These are phyloP conservation scores for Pogona vitticeps DNA, from an alignment of 2,113 vertebrate genomes.

Conservation along the genomic window DNA sequence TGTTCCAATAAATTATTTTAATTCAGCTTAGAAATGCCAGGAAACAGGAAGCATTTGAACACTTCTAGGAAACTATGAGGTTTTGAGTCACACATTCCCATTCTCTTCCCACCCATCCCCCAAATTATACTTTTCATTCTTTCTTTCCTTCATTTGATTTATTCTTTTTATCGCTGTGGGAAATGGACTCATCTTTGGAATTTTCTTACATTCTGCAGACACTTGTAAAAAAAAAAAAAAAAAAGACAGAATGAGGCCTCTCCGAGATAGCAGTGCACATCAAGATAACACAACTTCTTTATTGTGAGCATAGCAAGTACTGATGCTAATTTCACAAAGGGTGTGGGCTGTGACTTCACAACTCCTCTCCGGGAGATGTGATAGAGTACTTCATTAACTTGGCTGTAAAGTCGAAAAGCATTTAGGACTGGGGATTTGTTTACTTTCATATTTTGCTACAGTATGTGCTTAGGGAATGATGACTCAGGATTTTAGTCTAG, in stretches of 20 bases:
- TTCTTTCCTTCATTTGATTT: constrained; percentile 43
- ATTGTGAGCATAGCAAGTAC: constrained; percentile 48
- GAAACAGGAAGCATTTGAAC: constrained; percentile 46
- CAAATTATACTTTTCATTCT: constrained; percentile 9
- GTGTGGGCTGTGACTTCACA: constrained; percentile 44
- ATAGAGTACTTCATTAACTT: not conserved
- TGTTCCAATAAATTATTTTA: constrained; percentile 28
- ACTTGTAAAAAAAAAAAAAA: constrained; percentile 63
- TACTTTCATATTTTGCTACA: constrained; percentile 44
- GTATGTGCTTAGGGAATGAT: not conserved
- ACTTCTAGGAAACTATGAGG: constrained; percentile 13
- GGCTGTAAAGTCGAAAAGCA: constrained; percentile 32
- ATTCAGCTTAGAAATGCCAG: constrained; percentile 55
- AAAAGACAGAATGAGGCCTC: constrained; percentile 59
- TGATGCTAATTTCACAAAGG: constrained; percentile 45
- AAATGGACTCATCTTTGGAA: constrained; percentile 63
- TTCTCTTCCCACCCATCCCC: not conserved
- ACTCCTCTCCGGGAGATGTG: constrained; percentile 40
- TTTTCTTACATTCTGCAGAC: constrained; percentile 46
- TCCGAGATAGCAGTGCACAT: constrained; percentile 54
- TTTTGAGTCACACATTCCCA: constrained; percentile 36
- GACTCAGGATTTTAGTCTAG: not conserved
- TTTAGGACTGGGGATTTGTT: not conserved
- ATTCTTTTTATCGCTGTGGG: constrained; percentile 59
- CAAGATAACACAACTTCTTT: constrained; percentile 60